Evolutionary conservation across 2,113 vertebrate species (phyloP).

Genomic region (Tympanuchus pallidicinctus): DNA sequence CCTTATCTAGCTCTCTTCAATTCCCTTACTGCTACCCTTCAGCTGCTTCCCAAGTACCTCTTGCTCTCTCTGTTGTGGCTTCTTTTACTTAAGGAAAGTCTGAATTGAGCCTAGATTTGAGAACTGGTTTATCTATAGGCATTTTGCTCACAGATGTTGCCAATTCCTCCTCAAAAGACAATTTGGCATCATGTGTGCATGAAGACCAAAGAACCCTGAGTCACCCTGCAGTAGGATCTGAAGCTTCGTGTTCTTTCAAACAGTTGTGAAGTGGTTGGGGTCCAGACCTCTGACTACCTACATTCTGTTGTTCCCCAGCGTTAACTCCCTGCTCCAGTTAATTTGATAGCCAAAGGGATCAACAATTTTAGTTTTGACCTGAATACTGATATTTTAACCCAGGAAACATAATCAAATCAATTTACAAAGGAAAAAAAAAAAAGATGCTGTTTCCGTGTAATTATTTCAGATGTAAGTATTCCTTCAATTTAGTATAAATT

Average conservation of each 20-base stretch:
- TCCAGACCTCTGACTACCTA: not conserved
- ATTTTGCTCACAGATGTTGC: rapidly evolving
- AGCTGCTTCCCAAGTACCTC: not conserved
- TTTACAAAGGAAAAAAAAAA: not conserved
- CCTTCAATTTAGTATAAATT: not conserved
- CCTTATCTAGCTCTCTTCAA: rapidly evolving
- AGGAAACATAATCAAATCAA: not conserved
- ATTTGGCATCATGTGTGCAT: rapidly evolving
- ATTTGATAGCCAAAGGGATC: not conserved
- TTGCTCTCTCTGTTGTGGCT: rapidly evolving
- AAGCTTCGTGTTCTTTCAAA: not conserved
- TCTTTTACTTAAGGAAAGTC: not conserved
- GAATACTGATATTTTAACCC: not conserved
- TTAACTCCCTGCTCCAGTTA: not conserved
- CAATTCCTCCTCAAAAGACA: not conserved
- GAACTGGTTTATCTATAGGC: not conserved
- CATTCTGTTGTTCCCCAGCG: not conserved
- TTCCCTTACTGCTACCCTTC: not conserved
- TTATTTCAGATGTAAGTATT: not conserved
- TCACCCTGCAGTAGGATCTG: not conserved
- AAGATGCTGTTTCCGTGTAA: not conserved
- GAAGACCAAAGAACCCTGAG: not conserved
- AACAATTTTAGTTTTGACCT: not conserved
- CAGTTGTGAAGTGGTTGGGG: not conserved
- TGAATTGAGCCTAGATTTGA: not conserved